A percentile compares a stretch with the other conserved stretches of the same genome.
phyloP scores from a whole-genome alignment of 2,113 vertebrate genomes.

The Dromas ardeola region DNA sequence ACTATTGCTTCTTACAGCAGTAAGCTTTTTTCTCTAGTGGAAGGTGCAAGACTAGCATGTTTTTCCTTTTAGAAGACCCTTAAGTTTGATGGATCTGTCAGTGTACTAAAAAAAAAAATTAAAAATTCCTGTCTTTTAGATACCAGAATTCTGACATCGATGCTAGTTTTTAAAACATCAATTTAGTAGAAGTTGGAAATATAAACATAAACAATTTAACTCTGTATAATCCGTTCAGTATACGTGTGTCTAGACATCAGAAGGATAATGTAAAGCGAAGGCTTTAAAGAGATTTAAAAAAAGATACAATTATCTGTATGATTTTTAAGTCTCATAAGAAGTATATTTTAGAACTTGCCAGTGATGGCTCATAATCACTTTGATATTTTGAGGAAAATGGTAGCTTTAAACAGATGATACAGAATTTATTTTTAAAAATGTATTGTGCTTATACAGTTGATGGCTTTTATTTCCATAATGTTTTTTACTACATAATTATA shows the following conservation, averaged over 20 bases:
- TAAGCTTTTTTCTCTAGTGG: not conserved
- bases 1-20: not conserved
- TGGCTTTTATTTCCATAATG: conserved; percentile 87
- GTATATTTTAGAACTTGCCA: conserved; percentile 74
- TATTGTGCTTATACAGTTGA: conserved; percentile 85
- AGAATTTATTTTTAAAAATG: conserved; percentile 83
- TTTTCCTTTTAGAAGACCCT: not conserved
- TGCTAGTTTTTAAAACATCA: not conserved
- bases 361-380: conserved; percentile 79
- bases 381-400: conserved; percentile 78
- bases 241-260: not conserved
- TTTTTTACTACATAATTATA: conserved; percentile 89
- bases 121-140: not conserved
- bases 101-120: not conserved
- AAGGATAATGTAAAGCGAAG: conserved; percentile 17
- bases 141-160: not conserved
- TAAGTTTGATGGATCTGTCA: not conserved
- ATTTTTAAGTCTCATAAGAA: conserved; percentile 67
- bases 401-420: conserved; percentile 79
- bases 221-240: not conserved
- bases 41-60: not conserved
- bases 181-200: conserved; percentile 12
- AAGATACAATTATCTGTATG: conserved; percentile 62
- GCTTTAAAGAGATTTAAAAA: conserved; percentile 25
- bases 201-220: conserved; percentile 15